phyloP scores from a whole-genome alignment of 2,888 invertebrate species.

The Nemotelus nigrinus region DNA sequence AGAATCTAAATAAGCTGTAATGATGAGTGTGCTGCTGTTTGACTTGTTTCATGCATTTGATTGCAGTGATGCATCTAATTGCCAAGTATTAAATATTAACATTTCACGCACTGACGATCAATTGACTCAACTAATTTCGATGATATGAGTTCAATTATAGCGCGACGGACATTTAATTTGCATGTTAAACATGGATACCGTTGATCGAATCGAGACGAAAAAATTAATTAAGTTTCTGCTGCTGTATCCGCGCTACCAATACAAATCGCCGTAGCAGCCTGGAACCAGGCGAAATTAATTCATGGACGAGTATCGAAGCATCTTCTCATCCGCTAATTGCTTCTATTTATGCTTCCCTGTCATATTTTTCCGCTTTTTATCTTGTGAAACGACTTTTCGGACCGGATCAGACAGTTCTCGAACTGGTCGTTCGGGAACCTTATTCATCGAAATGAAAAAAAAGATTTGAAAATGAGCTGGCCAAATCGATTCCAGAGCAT shows the following conservation, averaged over 20 bases:
- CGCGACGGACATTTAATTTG: neutral
- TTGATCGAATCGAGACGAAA: no score
- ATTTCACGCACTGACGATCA: no score
- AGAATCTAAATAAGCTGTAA: neutral
- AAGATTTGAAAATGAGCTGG: neutral
- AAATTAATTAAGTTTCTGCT: no score
- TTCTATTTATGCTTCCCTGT: slow-evolving; percentile 14
- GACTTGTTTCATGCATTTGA: no score
- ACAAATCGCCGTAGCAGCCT: neutral
- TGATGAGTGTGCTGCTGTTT: no score
- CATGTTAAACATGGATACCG: no score
- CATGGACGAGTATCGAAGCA: slow-evolving; percentile 4
- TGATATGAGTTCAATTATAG: no score
- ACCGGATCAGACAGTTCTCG: slow-evolving; percentile 6
- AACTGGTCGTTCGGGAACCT: neutral
- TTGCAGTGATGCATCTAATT: no score
- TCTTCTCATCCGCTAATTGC: slow-evolving; percentile 17
- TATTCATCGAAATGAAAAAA: neutral
- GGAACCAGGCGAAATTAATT: neutral
- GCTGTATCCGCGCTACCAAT: neutral
- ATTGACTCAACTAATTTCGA: no score
- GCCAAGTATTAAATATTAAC: no score
- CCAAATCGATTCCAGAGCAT: neutral
- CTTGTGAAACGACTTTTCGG: slow-evolving; percentile 1
- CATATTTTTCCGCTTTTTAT: slow-evolving; percentile 28